A percentile compares a stretch with the other conserved stretches of the same genome.
These are phyloP conservation scores for Dreissena rostriformis DNA, from an alignment of 1,140 invertebrate genomes.

Conservation along the genomic window DNA sequence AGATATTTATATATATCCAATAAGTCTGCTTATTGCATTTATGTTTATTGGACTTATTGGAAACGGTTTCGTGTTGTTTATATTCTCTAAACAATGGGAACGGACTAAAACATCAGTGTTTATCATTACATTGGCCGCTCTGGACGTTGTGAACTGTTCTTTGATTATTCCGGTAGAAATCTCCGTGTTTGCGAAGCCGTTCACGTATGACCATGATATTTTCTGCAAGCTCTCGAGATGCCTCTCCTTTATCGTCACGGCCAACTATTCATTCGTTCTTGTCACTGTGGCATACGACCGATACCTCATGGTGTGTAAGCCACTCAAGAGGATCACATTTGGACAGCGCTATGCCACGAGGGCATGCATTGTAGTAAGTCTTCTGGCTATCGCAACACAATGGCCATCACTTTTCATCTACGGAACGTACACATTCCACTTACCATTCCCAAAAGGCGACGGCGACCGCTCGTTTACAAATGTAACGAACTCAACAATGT, in stretches of 20 bases:
- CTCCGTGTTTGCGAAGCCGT: constrained; percentile 11
- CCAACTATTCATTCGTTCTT: constrained; percentile 47
- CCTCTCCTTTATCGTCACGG: no score
- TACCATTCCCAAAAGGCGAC: constrained; percentile 11
- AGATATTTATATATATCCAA: constrained; percentile 24
- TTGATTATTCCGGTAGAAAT: constrained; percentile 47
- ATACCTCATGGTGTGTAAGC: constrained; percentile 39
- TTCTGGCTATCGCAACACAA: not conserved
- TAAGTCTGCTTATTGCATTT: constrained; percentile 7
- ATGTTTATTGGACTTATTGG: constrained; percentile 29
- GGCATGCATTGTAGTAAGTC: constrained; percentile 16
- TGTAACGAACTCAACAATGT: no score
- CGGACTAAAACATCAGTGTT: constrained; percentile 35
- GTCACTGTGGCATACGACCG: constrained; percentile 45
- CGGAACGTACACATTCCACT: constrained; percentile 4
- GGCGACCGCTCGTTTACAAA: no score
- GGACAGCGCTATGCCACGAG: constrained; percentile 19
- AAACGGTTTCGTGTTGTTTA: constrained; percentile 25
- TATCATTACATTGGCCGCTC: constrained; percentile 19
- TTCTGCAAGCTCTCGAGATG: constrained; percentile 32
- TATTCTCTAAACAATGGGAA: constrained; percentile 32
- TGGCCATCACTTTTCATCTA: constrained; percentile 35
- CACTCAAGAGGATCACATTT: constrained; percentile 29
- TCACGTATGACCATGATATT: constrained; percentile 35
- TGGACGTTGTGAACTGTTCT: constrained; percentile 40